Evolutionary conservation across 2,888 invertebrate species (phyloP).

Genomic region (Drosophila sordidapex): DNA sequence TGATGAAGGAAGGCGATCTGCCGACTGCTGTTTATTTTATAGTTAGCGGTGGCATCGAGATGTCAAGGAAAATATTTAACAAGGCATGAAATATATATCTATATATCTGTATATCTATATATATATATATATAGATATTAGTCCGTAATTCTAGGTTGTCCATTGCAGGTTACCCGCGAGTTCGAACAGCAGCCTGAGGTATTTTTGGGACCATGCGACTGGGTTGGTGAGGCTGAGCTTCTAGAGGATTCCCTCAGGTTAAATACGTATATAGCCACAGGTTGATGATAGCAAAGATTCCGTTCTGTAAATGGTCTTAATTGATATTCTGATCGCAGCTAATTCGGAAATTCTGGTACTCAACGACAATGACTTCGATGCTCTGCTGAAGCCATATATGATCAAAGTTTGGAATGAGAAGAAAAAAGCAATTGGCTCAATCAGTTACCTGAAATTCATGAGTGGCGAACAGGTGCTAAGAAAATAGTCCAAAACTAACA

Average conservation of each 20-base stretch:
- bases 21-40: slow-evolving; percentile 89
- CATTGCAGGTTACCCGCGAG: slow-evolving; percentile 35
- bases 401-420: slow-evolving; percentile 81
- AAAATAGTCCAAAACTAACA: not conserved
- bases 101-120: too few relatives aligned
- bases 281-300: slow-evolving; percentile 27
- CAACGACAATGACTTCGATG: slow-evolving; percentile 87
- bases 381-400: slow-evolving; percentile 73
- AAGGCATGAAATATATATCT: slow-evolving; percentile 49
- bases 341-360: slow-evolving; percentile 88
- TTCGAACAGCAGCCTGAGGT: slow-evolving; percentile 54
- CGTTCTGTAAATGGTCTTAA: not conserved
- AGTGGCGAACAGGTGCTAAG: slow-evolving; percentile 71
- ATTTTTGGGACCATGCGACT: slow-evolving; percentile 80
- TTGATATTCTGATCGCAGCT: slow-evolving; percentile 78
- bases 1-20: slow-evolving; percentile 88
- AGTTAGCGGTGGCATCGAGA: slow-evolving; percentile 87
- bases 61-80: slow-evolving; percentile 70
- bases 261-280: slow-evolving; percentile 61
- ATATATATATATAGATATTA: too few relatives aligned
- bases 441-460: slow-evolving; percentile 82
- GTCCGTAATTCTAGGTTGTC: not conserved
- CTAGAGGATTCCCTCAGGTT: slow-evolving; percentile 57
- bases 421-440: slow-evolving; percentile 66
- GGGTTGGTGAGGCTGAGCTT: slow-evolving; percentile 78